Conservation (phyloP, 1,140 invertebrate species). For the Plectrocnemia conspersa region DNA sequence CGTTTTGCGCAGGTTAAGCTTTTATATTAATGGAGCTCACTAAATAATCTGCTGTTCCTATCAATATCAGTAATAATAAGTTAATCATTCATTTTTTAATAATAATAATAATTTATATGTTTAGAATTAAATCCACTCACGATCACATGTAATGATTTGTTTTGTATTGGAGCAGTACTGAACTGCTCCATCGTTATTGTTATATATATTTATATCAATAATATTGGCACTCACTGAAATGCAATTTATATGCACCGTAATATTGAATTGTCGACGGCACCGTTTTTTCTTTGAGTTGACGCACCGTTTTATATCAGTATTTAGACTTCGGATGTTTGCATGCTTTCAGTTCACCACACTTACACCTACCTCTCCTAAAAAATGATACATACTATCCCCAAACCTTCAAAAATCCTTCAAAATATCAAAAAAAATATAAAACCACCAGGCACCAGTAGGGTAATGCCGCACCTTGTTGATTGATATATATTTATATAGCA, state of each 20-base stretch:
- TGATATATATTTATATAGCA: slow-evolving; percentile 33
- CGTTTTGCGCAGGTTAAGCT: no score
- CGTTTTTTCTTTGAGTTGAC: slow-evolving; percentile 56
- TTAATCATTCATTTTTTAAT: no score
- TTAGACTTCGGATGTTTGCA: slow-evolving; percentile 54
- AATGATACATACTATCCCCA: not conserved
- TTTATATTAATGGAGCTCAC: no score
- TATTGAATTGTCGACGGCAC: slow-evolving; percentile 57
- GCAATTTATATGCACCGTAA: slow-evolving; percentile 58
- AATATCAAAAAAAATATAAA: no score
- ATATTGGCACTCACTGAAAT: slow-evolving; percentile 58
- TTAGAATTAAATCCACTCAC: slow-evolving; percentile 56
- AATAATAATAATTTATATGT: slow-evolving; percentile 39
- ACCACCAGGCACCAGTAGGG: slow-evolving; percentile 32
- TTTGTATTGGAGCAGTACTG: slow-evolving; percentile 38
- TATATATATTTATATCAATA: slow-evolving; percentile 33
- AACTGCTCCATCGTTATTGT: slow-evolving; percentile 36
- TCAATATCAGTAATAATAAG: no score
- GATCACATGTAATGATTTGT: slow-evolving; percentile 64
- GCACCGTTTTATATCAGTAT: slow-evolving; percentile 57
- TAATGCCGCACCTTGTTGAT: slow-evolving; percentile 34
- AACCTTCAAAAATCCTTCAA: no score
- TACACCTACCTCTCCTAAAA: slow-evolving; percentile 25
- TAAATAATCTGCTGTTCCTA: no score
- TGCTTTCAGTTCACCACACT: slow-evolving; percentile 39